Evolutionary conservation across 1,140 invertebrate species (phyloP).

Genomic region (Bacillus rossius): DNA sequence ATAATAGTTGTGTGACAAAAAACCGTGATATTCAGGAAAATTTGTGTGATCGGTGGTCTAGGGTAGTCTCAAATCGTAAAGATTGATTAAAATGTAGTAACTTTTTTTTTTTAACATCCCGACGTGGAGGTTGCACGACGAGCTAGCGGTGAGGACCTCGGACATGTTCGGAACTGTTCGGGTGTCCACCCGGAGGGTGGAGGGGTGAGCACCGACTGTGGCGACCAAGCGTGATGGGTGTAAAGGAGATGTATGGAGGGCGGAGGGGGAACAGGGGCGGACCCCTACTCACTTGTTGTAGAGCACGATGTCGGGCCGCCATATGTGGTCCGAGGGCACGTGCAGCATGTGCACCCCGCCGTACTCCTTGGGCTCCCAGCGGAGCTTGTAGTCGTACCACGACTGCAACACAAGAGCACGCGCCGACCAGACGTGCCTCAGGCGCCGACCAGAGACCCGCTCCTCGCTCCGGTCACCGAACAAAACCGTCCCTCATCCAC

Average conservation of each 20-base stretch:
- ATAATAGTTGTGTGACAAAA: too few species aligned
- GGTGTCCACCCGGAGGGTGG: neutral
- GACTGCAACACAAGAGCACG: constrained; percentile 54
- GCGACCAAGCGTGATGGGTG: neutral
- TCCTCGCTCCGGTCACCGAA: too few species aligned
- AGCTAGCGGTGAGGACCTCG: too few species aligned
- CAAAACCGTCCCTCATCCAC: too few species aligned
- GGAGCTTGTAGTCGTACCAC: constrained; percentile 95
- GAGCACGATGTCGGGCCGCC: constrained; percentile 92
- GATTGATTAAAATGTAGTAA: too few species aligned
- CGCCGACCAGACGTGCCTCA: neutral
- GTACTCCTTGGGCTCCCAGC: constrained; percentile 93
- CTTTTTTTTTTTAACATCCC: too few species aligned
- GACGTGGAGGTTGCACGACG: too few species aligned
- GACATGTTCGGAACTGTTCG: too few species aligned
- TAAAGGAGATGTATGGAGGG: too few species aligned
- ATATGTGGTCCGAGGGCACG: constrained; percentile 93
- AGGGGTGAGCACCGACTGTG: neutral
- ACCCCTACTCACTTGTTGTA: constrained; percentile 84
- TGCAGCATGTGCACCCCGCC: constrained; percentile 93
- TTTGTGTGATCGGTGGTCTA: too few species aligned
- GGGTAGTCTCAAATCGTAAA: too few species aligned
- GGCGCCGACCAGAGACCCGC: neutral
- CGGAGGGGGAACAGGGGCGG: neutral
- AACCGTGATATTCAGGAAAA: too few species aligned